Evolutionary conservation across 2,888 invertebrate species (phyloP).

Genomic region (Drosophila formosana): DNA sequence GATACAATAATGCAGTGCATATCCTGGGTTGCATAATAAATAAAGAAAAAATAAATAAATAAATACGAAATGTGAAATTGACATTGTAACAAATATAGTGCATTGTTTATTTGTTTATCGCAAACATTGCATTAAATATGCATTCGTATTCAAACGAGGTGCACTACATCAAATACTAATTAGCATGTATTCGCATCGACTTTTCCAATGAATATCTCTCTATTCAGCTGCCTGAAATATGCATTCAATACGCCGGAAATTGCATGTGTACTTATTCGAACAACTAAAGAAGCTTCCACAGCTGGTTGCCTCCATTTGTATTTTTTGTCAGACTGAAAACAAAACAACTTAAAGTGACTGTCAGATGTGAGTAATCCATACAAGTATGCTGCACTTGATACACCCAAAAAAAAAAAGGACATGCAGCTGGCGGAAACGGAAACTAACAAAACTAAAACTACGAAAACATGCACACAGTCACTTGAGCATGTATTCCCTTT

Average conservation of each 20-base stretch:
- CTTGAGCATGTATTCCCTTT: slow-evolving; percentile 4
- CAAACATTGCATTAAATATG: slow-evolving; percentile 4
- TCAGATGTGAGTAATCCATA: slow-evolving; percentile 14
- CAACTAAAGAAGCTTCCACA: not conserved
- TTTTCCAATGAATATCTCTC: not conserved
- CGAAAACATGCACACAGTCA: slow-evolving; percentile 5
- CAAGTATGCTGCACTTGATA: slow-evolving; percentile 18
- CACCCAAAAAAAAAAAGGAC: slow-evolving; percentile 25
- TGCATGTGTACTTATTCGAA: not conserved
- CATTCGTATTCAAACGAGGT: not conserved
- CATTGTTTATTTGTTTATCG: slow-evolving; percentile 14
- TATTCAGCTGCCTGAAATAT: not conserved
- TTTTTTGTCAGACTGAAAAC: slow-evolving; percentile 2
- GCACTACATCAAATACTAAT: slow-evolving; percentile 7
- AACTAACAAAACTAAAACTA: slow-evolving; percentile 25
- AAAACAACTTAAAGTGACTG: slow-evolving; percentile 13
- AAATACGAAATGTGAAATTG: slow-evolving; percentile 2
- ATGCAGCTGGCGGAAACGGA: slow-evolving; percentile 19
- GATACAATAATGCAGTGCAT: not conserved
- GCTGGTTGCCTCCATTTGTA: not conserved
- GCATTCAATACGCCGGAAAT: slow-evolving; percentile 10
- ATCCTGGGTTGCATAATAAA: slow-evolving; percentile 4
- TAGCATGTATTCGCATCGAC: slow-evolving; percentile 1
- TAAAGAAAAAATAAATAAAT: slow-evolving; percentile 21
- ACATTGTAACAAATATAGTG: slow-evolving; percentile 10